Evolutionary conservation across 2,888 invertebrate species (phyloP).

Genomic region (Leptinotarsa haldemani): DNA sequence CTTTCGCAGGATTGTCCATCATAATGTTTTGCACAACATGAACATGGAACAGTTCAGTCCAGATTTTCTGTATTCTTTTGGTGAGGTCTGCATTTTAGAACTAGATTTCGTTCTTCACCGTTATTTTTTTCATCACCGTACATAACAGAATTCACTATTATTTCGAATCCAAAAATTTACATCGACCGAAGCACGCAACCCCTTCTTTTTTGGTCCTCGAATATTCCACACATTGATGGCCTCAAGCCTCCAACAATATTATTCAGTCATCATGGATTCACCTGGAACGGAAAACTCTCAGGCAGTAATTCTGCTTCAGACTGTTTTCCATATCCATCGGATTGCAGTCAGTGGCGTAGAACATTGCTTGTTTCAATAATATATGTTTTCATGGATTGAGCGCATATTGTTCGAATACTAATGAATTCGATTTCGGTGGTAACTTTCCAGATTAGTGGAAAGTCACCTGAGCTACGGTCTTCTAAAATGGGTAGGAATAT

Average conservation of each 20-base stretch:
- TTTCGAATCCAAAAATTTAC: conserved; percentile 31
- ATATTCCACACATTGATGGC: conserved; percentile 33
- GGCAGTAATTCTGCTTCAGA: conserved; percentile 32
- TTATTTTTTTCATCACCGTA: too few species aligned
- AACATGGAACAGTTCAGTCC: too few species aligned
- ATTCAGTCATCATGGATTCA: conserved; percentile 43
- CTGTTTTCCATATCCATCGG: conserved; percentile 18
- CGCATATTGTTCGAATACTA: too few species aligned
- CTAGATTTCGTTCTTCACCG: too few species aligned
- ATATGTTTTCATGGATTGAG: neutral
- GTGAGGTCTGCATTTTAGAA: too few species aligned
- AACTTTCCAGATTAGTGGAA: too few species aligned
- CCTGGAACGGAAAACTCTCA: conserved; percentile 44
- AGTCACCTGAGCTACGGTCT: too few species aligned
- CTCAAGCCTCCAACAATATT: conserved; percentile 35
- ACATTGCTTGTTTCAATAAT: neutral
- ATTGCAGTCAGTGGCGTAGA: conserved; percentile 25
- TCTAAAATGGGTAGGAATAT: too few species aligned
- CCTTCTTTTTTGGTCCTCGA: conserved; percentile 23
- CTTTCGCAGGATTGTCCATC: too few species aligned
- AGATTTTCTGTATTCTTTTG: too few species aligned
- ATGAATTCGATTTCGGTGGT: too few species aligned
- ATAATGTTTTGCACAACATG: too few species aligned
- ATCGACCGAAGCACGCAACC: conserved; percentile 26
- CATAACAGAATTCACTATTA: neutral